A percentile compares a stretch with the other conserved stretches of the same genome.
Evolutionary conservation across 2,888 invertebrate genomes (phyloP).

Genomic region (Folsomia candida): DNA sequence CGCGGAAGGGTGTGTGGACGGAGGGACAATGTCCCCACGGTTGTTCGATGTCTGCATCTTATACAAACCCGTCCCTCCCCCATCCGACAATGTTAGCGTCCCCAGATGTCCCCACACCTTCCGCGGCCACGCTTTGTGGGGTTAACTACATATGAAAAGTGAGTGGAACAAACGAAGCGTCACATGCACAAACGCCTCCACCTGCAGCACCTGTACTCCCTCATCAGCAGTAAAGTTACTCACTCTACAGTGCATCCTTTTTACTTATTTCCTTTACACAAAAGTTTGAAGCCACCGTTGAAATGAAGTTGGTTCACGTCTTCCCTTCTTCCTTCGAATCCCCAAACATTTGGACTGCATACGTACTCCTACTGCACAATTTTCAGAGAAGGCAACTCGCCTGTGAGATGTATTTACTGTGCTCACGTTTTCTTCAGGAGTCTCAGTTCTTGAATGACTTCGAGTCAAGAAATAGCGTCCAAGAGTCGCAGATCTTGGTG

Average conservation of each 20-base stretch:
- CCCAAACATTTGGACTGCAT: too few relatives aligned
- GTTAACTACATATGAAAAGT: constrained; percentile 5
- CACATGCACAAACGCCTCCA: background rate
- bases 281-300: background rate
- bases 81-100: too few relatives aligned
- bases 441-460: background rate
- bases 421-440: background rate
- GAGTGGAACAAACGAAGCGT: background rate
- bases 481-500: too few relatives aligned
- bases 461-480: background rate
- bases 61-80: too few relatives aligned
- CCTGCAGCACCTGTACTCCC: constrained; percentile 3
- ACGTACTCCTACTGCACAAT: background rate
- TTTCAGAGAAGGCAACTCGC: background rate
- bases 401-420: background rate
- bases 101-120: too few relatives aligned
- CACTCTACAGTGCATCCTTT: background rate
- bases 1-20: too few relatives aligned
- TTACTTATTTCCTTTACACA: background rate
- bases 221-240: too few relatives aligned
- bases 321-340: background rate
- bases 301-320: background rate
- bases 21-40: too few relatives aligned
- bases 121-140: too few relatives aligned
- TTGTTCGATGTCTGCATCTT: too few relatives aligned